phyloP scores from a whole-genome alignment of 2,113 vertebrate species.

The Perccottus glenii region DNA sequence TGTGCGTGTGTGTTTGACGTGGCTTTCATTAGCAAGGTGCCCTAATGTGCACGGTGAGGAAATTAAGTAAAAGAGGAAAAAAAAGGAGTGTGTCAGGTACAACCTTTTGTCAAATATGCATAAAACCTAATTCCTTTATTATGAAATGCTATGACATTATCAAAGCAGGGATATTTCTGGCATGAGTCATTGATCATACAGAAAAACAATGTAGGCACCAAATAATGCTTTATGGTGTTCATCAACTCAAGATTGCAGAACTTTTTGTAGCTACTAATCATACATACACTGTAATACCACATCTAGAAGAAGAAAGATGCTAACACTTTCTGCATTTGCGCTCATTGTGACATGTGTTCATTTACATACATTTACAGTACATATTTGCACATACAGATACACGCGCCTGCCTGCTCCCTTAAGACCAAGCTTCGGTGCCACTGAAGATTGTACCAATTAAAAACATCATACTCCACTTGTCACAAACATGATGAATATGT shows the following conservation, averaged over 20 bases:
- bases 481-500: constrained; percentile 78
- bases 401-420: constrained; percentile 54
- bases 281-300: constrained; percentile 34
- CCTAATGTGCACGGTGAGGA: constrained; percentile 53
- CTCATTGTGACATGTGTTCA: constrained; percentile 48
- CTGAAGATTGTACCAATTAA: constrained; percentile 77
- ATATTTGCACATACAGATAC: constrained; percentile 10
- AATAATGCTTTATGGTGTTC: background rate
- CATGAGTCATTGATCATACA: no score
- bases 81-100: constrained; percentile 26
- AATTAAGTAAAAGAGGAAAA: constrained; percentile 25
- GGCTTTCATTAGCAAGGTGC: constrained; percentile 50
- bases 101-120: background rate
- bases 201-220: no score
- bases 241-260: background rate
- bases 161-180: background rate
- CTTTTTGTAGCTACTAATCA: constrained; percentile 39
- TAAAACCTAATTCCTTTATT: background rate
- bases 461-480: constrained; percentile 74
- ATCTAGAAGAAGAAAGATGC: constrained; percentile 4
- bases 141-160: background rate
- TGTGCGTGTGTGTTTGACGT: constrained; percentile 6
- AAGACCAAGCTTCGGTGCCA: constrained; percentile 59
- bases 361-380: constrained; percentile 21
- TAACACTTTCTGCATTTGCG: constrained; percentile 43